Base-by-base conservation (phyloP, 1,140 invertebrate species). In the Ephestia elutella region DNA sequence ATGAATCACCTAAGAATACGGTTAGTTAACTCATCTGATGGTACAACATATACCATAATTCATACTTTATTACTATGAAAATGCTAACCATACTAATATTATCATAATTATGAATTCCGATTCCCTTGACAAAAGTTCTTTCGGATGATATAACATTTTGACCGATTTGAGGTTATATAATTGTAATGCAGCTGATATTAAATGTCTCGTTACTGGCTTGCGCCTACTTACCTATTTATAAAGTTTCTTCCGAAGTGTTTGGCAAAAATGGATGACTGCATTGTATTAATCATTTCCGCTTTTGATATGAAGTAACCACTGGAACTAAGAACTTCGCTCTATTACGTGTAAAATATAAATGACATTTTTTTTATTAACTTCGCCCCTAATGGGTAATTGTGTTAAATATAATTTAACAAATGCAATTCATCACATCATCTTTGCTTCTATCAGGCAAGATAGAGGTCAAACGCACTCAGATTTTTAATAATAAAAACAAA, bases 231-330 rank as follows among this genome's bases (percentile, higher is more conserved):
- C 19, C 50, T n/a, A 25, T 53, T 21, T 53, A 53, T 15, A 53
- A 20, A 25, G 20, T 53, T 25, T 8, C 50, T 53, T 53, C 20
- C 50, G 50, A 53, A n/a, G 21, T 25, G 15, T 25, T 53, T 10
- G 18, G 9, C 20, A 20, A 50, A 50, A 50, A 20, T 15, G 9
- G 18, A 50, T 20, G 20, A 20, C 20, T 50, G 49, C 49, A 50
- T 50, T 50, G 49, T 50, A 50, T 5, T 50, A 50, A 50, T 18
- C 20, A 50, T 50, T 50, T 50, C 49, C 49, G 17, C 49, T 18
- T 50, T 20, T 15, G 18, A 17, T 49, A 15, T 15, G 5, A 50
- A 50, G 9, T 19, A 18, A 50, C 49, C 18, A 50, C 49, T 20
- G 49, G 2, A 50, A 50, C 49, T 50, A 1, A 1, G 20, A 50